A percentile compares a stretch with the other conserved stretches of the same genome.
Evolutionary conservation across 2,797 vertebrate species (phyloP).

Genomic region (Brachyrhaphis roseni): DNA sequence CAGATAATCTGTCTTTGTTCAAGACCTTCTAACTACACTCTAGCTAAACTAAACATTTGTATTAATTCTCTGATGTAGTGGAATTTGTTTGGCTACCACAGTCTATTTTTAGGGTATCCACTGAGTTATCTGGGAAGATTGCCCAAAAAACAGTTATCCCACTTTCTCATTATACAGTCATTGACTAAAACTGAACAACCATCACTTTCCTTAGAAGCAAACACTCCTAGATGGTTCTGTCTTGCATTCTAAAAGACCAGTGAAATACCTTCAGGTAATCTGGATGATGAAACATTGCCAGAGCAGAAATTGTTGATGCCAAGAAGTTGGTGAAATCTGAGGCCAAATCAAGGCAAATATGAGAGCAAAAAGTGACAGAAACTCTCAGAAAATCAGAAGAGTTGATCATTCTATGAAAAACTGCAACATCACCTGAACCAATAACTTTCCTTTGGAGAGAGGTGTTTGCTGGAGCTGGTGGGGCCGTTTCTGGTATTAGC

Average conservation of each 20-base stretch:
- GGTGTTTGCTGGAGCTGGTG: neutral
- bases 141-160: neutral
- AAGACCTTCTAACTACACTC: neutral
- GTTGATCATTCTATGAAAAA: neutral
- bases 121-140: neutral
- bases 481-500: neutral
- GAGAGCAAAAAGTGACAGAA: neutral
- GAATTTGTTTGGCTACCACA: neutral
- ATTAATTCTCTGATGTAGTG: neutral
- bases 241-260: neutral
- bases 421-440: neutral
- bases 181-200: neutral
- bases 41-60: neutral
- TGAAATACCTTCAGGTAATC: neutral
- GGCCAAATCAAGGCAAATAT: neutral
- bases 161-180: neutral
- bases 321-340: neutral
- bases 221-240: neutral
- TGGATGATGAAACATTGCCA: neutral
- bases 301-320: neutral
- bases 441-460: neutral
- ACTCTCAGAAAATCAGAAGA: neutral
- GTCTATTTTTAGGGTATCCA: neutral
- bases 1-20: neutral
- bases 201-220: neutral